phyloP scores from a whole-genome alignment of 2,113 vertebrate species.

The Rattus rattus region DNA sequence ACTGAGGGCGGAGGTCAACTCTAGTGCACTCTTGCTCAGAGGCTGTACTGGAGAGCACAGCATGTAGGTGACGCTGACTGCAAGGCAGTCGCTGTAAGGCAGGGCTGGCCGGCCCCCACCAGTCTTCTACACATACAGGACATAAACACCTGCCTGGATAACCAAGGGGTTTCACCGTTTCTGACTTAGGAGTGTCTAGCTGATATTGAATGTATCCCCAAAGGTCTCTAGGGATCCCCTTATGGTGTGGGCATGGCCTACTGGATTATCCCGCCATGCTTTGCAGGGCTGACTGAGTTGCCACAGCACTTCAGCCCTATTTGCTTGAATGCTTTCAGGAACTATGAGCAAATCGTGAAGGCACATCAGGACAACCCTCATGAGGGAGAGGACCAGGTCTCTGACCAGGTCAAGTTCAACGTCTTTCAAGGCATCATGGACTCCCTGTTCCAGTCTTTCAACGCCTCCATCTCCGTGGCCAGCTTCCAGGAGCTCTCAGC shows the following conservation, averaged over 20 bases:
- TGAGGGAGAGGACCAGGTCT: slow-evolving; percentile 94
- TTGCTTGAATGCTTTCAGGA: slow-evolving; percentile 87
- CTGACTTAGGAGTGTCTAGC: background rate
- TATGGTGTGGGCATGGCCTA: background rate
- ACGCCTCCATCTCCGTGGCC: slow-evolving; percentile 92
- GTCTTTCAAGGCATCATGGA: slow-evolving; percentile 99
- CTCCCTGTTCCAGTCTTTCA: slow-evolving; percentile 97
- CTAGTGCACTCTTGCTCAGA: background rate
- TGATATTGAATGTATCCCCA: background rate
- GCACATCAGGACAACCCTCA: slow-evolving; percentile 96
- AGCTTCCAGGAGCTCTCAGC: slow-evolving; percentile 98
- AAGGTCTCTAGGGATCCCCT: background rate
- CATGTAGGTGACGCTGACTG: background rate
- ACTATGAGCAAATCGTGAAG: slow-evolving; percentile 99
- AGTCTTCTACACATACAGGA: background rate
- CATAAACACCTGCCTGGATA: background rate
- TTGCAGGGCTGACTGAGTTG: background rate
- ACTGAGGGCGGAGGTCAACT: background rate
- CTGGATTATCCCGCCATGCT: too few species aligned
- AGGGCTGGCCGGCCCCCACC: background rate
- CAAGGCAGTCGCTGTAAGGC: background rate
- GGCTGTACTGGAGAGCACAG: background rate
- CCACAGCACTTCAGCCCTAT: background rate
- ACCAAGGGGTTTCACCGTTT: background rate
- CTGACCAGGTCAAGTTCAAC: slow-evolving; percentile 97